A percentile compares a stretch with the other conserved stretches of the same genome.
Evolutionary conservation across 2,113 vertebrate species (phyloP).

Genomic region (Psittacula cyanocephala): DNA sequence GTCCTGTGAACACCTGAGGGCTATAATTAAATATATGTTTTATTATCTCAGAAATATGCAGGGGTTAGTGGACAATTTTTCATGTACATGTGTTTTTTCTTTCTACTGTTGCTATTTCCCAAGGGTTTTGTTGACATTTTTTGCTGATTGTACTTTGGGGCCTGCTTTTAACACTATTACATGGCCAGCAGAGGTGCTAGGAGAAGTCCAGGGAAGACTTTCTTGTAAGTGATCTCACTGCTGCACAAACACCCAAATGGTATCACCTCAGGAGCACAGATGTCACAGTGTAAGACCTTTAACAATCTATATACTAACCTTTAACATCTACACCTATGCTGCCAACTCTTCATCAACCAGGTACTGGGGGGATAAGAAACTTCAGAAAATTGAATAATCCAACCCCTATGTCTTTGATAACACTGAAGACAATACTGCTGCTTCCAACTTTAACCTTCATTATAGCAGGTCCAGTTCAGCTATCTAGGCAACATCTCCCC

Average conservation of each 20-base stretch:
- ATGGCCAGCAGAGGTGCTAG: not conserved
- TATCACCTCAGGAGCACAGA: not conserved
- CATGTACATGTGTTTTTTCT: not conserved
- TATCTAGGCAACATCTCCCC: not conserved
- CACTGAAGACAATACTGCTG: not conserved
- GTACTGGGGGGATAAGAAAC: not conserved
- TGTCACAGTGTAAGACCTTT: not conserved
- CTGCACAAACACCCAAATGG: not conserved
- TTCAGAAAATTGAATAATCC: not conserved
- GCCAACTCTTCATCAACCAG: not conserved
- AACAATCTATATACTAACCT: not conserved
- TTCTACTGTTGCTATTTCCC: not conserved
- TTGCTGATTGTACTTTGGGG: not conserved
- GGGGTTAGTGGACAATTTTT: not conserved
- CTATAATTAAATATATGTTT: not conserved
- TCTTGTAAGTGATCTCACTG: not conserved
- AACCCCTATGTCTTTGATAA: not conserved
- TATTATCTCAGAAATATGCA: not conserved
- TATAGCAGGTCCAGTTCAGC: not conserved
- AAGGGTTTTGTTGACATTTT: not conserved
- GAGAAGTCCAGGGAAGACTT: not conserved
- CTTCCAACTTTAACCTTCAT: not conserved
- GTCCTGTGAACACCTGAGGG: not conserved
- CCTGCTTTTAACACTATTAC: not conserved
- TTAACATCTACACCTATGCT: not conserved